Percentiles rank a stretch among this genome's conserved stretches.
These are phyloP conservation scores for Drosophila equinoxialis DNA, from an alignment of 1,140 invertebrate genomes.

Conservation along the genomic window DNA sequence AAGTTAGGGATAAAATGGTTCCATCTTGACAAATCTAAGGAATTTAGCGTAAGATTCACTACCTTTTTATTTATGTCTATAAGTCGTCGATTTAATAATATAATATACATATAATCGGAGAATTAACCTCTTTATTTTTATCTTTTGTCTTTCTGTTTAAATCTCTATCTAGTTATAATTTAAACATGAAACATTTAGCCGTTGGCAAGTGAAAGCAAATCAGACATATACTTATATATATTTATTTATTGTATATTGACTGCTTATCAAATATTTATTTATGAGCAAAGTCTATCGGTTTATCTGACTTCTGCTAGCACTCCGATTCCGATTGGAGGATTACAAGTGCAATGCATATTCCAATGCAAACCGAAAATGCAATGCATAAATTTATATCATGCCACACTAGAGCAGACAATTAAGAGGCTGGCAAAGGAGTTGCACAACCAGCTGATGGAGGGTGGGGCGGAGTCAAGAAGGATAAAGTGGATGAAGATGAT, in stretches of 20 bases:
- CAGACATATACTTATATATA: background rate
- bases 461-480: background rate
- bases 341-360: slow-evolving; percentile 43
- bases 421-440: slow-evolving; percentile 37
- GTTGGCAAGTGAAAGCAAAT: too few species aligned
- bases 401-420: slow-evolving; percentile 65
- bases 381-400: slow-evolving; percentile 77
- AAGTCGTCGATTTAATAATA: too few species aligned
- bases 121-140: too few species aligned
- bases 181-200: too few species aligned
- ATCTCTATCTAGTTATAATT: too few species aligned
- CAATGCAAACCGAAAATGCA: slow-evolving; percentile 57
- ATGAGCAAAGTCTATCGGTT: slow-evolving; percentile 37
- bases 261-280: slow-evolving; percentile 79
- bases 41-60: too few species aligned
- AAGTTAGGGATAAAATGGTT: too few species aligned
- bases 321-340: background rate
- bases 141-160: too few species aligned
- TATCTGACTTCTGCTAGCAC: slow-evolving; percentile 3
- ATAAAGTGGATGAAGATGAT: background rate
- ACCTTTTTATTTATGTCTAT: too few species aligned
- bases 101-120: too few species aligned
- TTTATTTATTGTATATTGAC: slow-evolving; percentile 30
- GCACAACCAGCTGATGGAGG: background rate
- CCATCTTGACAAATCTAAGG: too few species aligned